These are phyloP conservation scores for Ectemnius cavifrons DNA, from an alignment of 2,888 invertebrate genomes.

Conservation along the genomic window DNA sequence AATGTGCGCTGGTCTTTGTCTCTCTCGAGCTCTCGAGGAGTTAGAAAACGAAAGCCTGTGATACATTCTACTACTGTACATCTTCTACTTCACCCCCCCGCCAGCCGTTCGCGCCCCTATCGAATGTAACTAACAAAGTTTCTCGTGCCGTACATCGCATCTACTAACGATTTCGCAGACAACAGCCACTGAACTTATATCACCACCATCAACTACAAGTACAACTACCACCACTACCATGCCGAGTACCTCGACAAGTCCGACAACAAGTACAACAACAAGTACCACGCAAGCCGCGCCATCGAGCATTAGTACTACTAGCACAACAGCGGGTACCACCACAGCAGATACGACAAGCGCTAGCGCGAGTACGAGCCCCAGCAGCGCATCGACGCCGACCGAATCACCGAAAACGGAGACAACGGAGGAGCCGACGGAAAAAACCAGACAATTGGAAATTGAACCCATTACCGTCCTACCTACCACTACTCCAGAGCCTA, in stretches of 20 bases:
- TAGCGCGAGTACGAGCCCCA: constrained; percentile 39
- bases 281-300: constrained; percentile 50
- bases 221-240: constrained; percentile 50
- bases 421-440: constrained; percentile 58
- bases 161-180: constrained; percentile 78
- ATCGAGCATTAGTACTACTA: constrained; percentile 45
- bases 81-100: constrained; percentile 38
- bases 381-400: constrained; percentile 44
- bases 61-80: constrained; percentile 36
- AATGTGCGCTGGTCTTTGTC: constrained; percentile 35
- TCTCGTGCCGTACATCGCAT: constrained; percentile 75
- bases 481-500: constrained; percentile 56
- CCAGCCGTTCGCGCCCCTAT: constrained; percentile 7
- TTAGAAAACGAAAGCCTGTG: constrained; percentile 43
- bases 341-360: constrained; percentile 59
- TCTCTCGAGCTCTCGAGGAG: constrained; percentile 36
- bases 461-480: constrained; percentile 55
- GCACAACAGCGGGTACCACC: constrained; percentile 64
- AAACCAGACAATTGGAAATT: constrained; percentile 55
- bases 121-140: constrained; percentile 72
- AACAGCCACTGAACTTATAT: constrained; percentile 62
- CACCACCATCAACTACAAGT: constrained; percentile 59
- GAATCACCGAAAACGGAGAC: constrained; percentile 57
- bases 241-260: constrained; percentile 56
- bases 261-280: constrained; percentile 62